Evolutionary conservation across 2,113 vertebrate genomes (phyloP), one percentile per base, ranked within the genome.

Genomic region (Canis aureus): DNA sequence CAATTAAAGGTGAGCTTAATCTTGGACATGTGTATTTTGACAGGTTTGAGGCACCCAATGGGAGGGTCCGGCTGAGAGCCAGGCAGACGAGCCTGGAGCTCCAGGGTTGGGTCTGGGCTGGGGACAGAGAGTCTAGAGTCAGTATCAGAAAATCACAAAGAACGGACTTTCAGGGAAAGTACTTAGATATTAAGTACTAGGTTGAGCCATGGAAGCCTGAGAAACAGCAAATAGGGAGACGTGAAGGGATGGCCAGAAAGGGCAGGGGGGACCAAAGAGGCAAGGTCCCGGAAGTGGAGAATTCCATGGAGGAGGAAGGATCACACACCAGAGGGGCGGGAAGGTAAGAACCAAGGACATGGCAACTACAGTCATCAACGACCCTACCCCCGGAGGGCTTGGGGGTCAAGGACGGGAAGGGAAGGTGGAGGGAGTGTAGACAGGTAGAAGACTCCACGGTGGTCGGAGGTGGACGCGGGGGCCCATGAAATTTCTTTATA

Each of bases 351-450:
- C 51, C 13, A 13, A 19, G 35, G 38, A 59, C 2, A 0, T 27
- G 5, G 6, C 23, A 2, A 5, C 16, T 27, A 51, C 7, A 13
- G 57, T 15, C n/a, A 55, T 1, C 32, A 25, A n/a, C 3, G 10
- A 51, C 9, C 29, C 8, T n/a, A 55, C 32, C 43, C 20, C 22
- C 38, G 19, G 55, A 66, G 35, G 51, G 27, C 35, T 27, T 0
- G 35, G 0, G 0, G n/a, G 76, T 27, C 3, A 13, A 9, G 13
- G 69, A 17, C 22, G 0, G 6, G 3, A 80, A 49, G 3, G 79
- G 27, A 64, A 1, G 1, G 88, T 13, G 3, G 13, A 8, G 53
- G 35, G 19, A 0, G 11, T 4, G 2, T 78, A 10, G 19, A 23
- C 3, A 32, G 76, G 23, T 27, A 67, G 59, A 62, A 27, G 78